A percentile compares a stretch with the other conserved stretches of the same genome.
phyloP scores from a whole-genome alignment of 1,140 invertebrate species.

The Kradibia gibbosae region DNA sequence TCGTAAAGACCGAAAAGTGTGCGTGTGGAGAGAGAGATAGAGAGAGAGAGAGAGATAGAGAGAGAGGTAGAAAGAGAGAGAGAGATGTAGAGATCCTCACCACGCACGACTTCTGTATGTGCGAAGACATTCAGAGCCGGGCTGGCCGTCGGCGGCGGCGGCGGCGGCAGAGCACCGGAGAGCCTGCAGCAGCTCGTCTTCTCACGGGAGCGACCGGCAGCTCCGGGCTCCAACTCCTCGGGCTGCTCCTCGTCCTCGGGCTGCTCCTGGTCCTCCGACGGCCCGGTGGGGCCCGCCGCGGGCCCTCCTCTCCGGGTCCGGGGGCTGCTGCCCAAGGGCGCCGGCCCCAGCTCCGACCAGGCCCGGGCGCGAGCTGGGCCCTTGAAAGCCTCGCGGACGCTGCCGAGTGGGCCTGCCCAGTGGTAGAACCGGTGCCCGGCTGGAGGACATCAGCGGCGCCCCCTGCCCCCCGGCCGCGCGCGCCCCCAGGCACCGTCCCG shows the following conservation, averaged over 20 bases:
- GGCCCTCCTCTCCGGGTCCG: background rate
- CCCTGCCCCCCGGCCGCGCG: background rate
- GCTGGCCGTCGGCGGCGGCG: slow-evolving; percentile 52
- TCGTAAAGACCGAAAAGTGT: too few relatives aligned
- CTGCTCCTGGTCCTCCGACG: background rate
- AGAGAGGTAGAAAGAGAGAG: slow-evolving; percentile 39
- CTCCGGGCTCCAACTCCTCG: background rate
- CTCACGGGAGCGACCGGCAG: slow-evolving; percentile 11
- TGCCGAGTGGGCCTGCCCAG: background rate
- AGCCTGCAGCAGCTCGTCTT: slow-evolving; percentile 49
- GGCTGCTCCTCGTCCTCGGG: background rate
- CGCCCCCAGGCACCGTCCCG: background rate
- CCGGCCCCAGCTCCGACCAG: slow-evolving; percentile 8
- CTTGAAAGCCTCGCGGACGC: background rate
- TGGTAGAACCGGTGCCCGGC: slow-evolving; percentile 6
- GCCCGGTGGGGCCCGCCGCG: slow-evolving; percentile 6
- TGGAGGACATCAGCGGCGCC: slow-evolving; percentile 42
- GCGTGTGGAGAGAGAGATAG: background rate
- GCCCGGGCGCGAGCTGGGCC: background rate
- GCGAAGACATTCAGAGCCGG: slow-evolving; percentile 71
- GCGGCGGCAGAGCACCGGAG: slow-evolving; percentile 52
- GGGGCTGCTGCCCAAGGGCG: slow-evolving; percentile 1
- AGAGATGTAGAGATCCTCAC: slow-evolving; percentile 56
- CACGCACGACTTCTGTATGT: slow-evolving; percentile 70
- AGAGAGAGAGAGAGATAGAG: slow-evolving; percentile 24